phyloP scores from a whole-genome alignment of 2,888 invertebrate genomes.

The Hydraecia micacea region DNA sequence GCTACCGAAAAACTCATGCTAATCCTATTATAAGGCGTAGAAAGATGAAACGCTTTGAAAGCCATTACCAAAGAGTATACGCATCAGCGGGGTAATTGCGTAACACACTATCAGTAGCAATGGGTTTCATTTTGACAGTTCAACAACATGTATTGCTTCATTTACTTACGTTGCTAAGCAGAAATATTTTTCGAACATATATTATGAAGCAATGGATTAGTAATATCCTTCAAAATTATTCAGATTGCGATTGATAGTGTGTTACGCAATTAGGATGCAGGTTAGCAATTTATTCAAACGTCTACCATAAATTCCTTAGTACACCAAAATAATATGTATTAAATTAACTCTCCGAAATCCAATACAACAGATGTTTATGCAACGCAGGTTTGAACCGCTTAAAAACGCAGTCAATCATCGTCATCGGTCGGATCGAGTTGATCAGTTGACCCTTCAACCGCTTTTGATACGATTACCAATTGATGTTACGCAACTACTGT shows the following conservation, averaged over 20 bases:
- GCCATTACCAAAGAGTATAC: too few relatives aligned
- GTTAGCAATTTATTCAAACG: neutral
- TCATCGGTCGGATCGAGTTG: slow-evolving; percentile 40
- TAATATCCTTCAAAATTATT: too few relatives aligned
- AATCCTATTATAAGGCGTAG: neutral
- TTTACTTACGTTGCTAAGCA: too few relatives aligned
- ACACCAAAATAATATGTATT: neutral
- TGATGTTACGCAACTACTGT: slow-evolving; percentile 55
- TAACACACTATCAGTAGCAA: too few relatives aligned
- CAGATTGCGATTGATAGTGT: too few relatives aligned
- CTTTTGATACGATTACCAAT: slow-evolving; percentile 59
- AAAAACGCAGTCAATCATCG: slow-evolving; percentile 42
- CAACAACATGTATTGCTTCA: too few relatives aligned
- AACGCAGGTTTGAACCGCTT: slow-evolving; percentile 43
- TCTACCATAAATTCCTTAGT: neutral
- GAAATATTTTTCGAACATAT: too few relatives aligned
- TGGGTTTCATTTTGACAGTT: too few relatives aligned
- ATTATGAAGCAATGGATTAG: too few relatives aligned
- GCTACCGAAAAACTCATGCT: neutral
- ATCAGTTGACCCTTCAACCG: slow-evolving; percentile 59
- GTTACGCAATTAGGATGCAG: too few relatives aligned
- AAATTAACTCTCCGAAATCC: neutral
- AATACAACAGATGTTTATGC: slow-evolving; percentile 32
- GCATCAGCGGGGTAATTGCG: too few relatives aligned
- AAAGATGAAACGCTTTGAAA: neutral